These are phyloP conservation scores for Palloptera scutellata DNA, from an alignment of 2,888 invertebrate species.

Conservation along the genomic window DNA sequence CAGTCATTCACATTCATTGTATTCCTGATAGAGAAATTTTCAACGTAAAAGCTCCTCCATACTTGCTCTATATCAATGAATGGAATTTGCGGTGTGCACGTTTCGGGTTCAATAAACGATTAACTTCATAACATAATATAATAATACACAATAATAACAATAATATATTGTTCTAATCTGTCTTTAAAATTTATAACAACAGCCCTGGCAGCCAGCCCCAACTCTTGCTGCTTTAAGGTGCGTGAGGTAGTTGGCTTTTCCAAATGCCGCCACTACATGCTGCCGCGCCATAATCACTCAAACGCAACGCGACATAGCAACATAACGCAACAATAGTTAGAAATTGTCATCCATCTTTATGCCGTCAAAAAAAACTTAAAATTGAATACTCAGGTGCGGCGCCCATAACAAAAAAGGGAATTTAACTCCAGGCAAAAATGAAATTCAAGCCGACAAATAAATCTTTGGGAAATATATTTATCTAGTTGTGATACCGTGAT, in stretches of 20 bases:
- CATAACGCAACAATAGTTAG: too few relatives aligned
- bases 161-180: not conserved
- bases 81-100: not conserved
- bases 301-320: not conserved
- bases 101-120: constrained; percentile 25
- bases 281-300: not conserved
- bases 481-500: too few relatives aligned
- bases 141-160: constrained; percentile 3
- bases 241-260: constrained; percentile 17
- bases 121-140: constrained; percentile 8
- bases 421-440: too few relatives aligned
- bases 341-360: too few relatives aligned
- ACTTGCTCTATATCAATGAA: not conserved
- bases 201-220: not conserved
- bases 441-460: too few relatives aligned
- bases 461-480: too few relatives aligned
- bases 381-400: too few relatives aligned
- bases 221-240: constrained; percentile 6
- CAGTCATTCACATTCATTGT: too few relatives aligned
- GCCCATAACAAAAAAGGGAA: too few relatives aligned
- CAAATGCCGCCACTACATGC: constrained; percentile 18
- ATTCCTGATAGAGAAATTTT: too few relatives aligned
- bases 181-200: not conserved
- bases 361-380: too few relatives aligned
- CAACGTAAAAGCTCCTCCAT: not conserved